Base-by-base conservation (phyloP, 2,888 invertebrate genomes). In the Galerucella nymphaeae region DNA sequence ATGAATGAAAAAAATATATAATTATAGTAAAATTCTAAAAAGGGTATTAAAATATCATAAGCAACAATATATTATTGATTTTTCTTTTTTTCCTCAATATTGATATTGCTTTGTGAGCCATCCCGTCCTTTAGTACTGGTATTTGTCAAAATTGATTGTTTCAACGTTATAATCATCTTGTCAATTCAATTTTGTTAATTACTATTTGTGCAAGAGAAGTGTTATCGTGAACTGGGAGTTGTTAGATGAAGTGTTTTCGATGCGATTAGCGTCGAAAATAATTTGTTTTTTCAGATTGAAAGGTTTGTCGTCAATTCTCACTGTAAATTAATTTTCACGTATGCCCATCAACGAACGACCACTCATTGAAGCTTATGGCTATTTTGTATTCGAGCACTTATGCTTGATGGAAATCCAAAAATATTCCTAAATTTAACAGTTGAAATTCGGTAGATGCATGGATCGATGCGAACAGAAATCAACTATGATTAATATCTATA, bases 221-320 rank as follows among this genome's bases (percentile, higher is more conserved):
- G 42, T 61, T 30, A 10, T 42, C 41, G 61, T 61, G 61, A 0
- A 38, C 16, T 30, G n/a, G 58, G 13, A 61, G n/a, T 41, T 18
- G 61, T 61, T 42, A 61, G 16, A 13, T 61, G 61, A 42, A 61
- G 61, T n/a, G 41, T 61, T 61, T 42, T 61, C 61, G 61, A 61
- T 16, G 42, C 42, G 41, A 61, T 61, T 61, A 61, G 18, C 61
- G 41, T 42, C 61, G 18, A 53, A 41, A 61, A 61, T 61, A 61
- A 61, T 61, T 61, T 41, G 61, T 42, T 10, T 61, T 41, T 14
- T 14, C 11, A 11, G 61, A 61, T 61, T 61, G 61, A 61, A 61
- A 61, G 61, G 61, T 61, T 41, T 45, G 30, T 48, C 30, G 59
- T 61, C 41, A 42, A 61, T 41, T 38, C 16, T 61, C 16, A 41